Conservation (phyloP, 2,797 vertebrate genomes). For the Chelon auratus region DNA sequence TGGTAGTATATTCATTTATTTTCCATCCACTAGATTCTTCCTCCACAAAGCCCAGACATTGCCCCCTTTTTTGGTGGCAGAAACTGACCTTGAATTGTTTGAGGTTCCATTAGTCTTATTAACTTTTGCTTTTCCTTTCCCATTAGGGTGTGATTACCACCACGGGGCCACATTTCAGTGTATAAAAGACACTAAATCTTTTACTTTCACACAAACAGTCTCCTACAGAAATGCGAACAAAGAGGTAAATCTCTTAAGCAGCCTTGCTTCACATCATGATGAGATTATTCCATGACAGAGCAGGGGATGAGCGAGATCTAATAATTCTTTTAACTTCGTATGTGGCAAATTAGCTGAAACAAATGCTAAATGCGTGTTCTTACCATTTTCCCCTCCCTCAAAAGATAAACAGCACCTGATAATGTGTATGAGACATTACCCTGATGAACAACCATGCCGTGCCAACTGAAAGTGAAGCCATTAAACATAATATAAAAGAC, state of each 20-base stretch:
- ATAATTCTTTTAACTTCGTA: conserved; percentile 53
- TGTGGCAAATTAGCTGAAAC: conserved; percentile 65
- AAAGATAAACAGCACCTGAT: conserved; percentile 76
- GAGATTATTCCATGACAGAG: conserved; percentile 37
- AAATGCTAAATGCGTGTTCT: conserved; percentile 48
- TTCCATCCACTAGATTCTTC: conserved; percentile 39
- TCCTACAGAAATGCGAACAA: conserved; percentile 33
- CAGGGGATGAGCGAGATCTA: conserved; percentile 30
- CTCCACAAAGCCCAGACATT: conserved; percentile 33
- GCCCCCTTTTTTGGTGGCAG: conserved; percentile 28
- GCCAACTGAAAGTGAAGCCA: conserved; percentile 75
- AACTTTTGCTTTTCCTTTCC: conserved; percentile 66
- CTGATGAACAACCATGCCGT: conserved; percentile 73
- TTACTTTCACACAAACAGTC: conserved; percentile 37
- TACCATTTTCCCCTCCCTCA: conserved; percentile 17
- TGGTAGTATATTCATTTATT: conserved; percentile 60
- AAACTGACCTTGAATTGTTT: conserved; percentile 59
- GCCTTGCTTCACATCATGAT: conserved; percentile 33
- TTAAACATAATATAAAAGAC: conserved; percentile 83
- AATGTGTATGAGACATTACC: conserved; percentile 76
- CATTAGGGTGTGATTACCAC: conserved; percentile 75
- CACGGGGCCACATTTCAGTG: conserved; percentile 71
- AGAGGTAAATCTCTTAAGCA: conserved; percentile 37
- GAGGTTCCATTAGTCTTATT: conserved; percentile 61
- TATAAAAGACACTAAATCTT: conserved; percentile 37